A percentile compares a stretch with the other conserved stretches of the same genome.
These are phyloP conservation scores for Narcine bancroftii DNA, from an alignment of 2,113 vertebrate genomes.

Conservation along the genomic window DNA sequence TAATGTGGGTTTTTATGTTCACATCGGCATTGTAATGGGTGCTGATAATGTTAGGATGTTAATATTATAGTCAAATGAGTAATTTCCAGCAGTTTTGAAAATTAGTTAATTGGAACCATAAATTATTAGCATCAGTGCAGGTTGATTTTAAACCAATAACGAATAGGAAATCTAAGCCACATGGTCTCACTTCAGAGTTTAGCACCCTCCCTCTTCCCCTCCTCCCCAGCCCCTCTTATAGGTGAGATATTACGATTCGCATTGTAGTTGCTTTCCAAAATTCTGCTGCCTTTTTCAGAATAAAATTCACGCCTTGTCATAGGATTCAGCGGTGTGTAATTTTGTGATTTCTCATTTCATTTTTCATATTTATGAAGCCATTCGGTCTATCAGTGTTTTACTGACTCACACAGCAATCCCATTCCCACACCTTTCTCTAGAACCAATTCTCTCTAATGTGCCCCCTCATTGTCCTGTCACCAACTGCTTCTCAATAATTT, in stretches of 20 bases:
- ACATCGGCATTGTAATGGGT: background rate
- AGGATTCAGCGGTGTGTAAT: background rate
- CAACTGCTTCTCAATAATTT: no score
- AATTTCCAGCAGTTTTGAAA: background rate
- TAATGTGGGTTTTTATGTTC: background rate
- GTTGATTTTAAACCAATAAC: slow-evolving; percentile 1
- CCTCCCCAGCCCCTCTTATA: no score
- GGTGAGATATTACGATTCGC: background rate
- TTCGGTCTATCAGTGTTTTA: no score
- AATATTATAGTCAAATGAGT: background rate
- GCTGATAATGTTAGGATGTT: background rate
- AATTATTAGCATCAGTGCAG: background rate
- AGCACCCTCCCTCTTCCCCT: no score
- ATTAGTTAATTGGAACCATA: background rate
- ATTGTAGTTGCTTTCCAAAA: background rate
- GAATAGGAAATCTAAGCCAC: background rate
- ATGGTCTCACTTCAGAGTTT: background rate
- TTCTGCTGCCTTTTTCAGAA: background rate
- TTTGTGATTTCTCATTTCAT: no score
- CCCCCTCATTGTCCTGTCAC: no score
- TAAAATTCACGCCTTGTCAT: background rate
- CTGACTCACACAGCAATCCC: no score
- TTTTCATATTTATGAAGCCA: no score
- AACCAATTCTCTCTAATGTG: no score
- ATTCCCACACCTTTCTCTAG: no score